Evolutionary conservation across 2,888 invertebrate species (phyloP).

Genomic region (Stenolophus ochropezus): DNA sequence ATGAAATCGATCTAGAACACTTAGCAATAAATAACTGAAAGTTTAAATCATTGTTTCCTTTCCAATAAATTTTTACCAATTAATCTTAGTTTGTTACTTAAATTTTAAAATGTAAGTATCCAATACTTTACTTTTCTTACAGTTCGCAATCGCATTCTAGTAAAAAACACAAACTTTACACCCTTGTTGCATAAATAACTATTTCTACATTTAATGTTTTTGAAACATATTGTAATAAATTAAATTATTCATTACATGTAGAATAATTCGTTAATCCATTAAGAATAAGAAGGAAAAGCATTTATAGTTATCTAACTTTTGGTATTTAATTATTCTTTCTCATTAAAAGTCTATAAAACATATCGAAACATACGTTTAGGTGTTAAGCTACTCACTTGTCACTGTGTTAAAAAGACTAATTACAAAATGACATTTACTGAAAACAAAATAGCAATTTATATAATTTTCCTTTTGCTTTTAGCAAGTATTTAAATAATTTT

Average conservation of each 20-base stretch:
- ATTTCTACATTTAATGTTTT: too few species aligned
- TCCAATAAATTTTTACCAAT: neutral
- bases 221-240: too few species aligned
- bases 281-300: neutral
- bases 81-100: too few species aligned
- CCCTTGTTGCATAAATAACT: too few species aligned
- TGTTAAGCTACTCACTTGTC: neutral
- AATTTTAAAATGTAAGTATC: too few species aligned
- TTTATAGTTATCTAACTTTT: constrained; percentile 10
- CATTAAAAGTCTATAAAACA: neutral
- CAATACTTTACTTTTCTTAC: too few species aligned
- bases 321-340: neutral
- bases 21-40: neutral
- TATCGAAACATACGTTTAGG: neutral
- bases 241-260: too few species aligned
- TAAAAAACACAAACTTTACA: too few species aligned
- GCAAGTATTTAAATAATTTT: constrained; percentile 11
- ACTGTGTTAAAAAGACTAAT: constrained; percentile 4
- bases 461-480: constrained; percentile 29
- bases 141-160: too few species aligned
- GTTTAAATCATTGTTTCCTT: neutral
- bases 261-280: too few species aligned
- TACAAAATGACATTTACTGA: constrained; percentile 1
- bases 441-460: constrained; percentile 14
- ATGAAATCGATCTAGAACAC: neutral